Evolutionary conservation across 2,888 invertebrate species (phyloP).

Genomic region (Andrena bucephala): DNA sequence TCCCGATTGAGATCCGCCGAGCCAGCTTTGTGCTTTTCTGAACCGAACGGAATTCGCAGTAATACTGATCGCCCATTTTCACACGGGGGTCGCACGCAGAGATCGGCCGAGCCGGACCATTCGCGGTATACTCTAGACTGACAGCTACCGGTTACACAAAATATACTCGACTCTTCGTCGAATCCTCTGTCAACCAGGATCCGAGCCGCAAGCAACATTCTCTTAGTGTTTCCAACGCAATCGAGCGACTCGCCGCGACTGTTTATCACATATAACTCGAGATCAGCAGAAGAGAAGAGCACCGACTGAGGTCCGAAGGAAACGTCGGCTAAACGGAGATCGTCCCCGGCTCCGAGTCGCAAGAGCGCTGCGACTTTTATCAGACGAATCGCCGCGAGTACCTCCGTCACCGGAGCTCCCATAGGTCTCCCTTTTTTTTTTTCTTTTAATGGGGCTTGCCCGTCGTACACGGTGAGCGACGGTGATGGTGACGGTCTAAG

Average conservation of each 20-base stretch:
- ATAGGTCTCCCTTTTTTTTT: neutral
- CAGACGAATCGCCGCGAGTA: no score
- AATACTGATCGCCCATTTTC: constrained; percentile 48
- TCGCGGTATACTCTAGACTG: neutral
- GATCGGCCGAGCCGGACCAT: constrained; percentile 10
- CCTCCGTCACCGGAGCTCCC: no score
- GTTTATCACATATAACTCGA: constrained; percentile 15
- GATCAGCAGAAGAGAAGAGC: no score
- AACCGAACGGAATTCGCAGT: constrained; percentile 19
- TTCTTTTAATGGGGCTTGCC: neutral
- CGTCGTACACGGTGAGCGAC: neutral
- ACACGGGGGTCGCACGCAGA: constrained; percentile 11
- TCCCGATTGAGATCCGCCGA: constrained; percentile 13
- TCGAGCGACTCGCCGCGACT: neutral
- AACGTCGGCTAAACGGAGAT: neutral
- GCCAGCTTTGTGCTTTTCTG: constrained; percentile 27
- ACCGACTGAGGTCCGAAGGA: neutral
- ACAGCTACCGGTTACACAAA: constrained; percentile 9
- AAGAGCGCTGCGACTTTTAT: no score
- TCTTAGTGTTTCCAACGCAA: neutral
- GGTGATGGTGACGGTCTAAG: constrained; percentile 8
- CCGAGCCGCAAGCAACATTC: neutral
- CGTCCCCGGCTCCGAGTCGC: no score
- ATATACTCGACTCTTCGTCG: neutral
- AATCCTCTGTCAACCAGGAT: neutral